Evolutionary conservation across 1,140 invertebrate genomes (phyloP).

Genomic region (Bombus balteatus): DNA sequence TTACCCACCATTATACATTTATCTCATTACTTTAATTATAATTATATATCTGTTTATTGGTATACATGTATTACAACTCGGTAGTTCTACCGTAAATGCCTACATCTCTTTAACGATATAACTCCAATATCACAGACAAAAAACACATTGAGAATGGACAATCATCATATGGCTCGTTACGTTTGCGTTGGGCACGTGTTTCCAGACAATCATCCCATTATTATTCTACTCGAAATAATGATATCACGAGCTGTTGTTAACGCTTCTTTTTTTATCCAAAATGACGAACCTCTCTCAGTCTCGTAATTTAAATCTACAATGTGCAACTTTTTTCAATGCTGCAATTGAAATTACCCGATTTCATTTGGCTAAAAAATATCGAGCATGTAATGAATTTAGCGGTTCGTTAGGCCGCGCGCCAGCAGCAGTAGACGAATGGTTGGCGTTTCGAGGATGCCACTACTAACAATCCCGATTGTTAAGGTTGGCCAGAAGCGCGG

Average conservation of each 20-base stretch:
- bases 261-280: background rate
- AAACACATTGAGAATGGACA: conserved; percentile 13
- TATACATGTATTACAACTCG: background rate
- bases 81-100: background rate
- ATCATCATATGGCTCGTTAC: conserved; percentile 21
- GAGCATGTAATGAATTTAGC: background rate
- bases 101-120: background rate
- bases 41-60: background rate
- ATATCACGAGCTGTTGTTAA: conserved; percentile 28
- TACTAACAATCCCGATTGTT: conserved; percentile 47
- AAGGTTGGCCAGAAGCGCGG: conserved; percentile 58
- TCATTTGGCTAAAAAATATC: background rate
- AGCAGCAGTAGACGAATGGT: conserved; percentile 35
- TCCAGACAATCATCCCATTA: conserved; percentile 50
- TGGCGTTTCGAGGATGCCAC: conserved; percentile 30
- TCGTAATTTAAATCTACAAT: background rate
- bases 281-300: background rate
- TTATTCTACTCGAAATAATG: conserved; percentile 70
- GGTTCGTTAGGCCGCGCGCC: background rate
- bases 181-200: conserved; percentile 45
- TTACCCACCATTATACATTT: background rate
- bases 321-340: background rate
- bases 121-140: background rate
- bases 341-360: background rate
- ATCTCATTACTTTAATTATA: background rate